Evolutionary conservation across 2,797 vertebrate genomes (phyloP).

Genomic region (Parotocinclus haroldoi): DNA sequence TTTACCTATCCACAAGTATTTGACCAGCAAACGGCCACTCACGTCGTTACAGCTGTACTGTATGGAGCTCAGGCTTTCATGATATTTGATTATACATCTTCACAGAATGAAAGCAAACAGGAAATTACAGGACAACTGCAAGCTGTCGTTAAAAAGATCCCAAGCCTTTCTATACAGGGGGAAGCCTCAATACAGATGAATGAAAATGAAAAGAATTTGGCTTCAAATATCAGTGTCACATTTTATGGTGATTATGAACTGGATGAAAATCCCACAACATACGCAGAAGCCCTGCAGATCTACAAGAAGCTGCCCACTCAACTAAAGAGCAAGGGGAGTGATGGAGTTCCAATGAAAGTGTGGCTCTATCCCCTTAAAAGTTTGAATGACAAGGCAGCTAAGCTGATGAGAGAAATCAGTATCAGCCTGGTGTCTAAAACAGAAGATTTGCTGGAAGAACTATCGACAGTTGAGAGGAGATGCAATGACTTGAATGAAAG

Average conservation of each 20-base stretch:
- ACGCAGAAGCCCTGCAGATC: slow-evolving; percentile 29
- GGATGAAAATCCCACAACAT: slow-evolving; percentile 35
- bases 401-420: slow-evolving; percentile 24
- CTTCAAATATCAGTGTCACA: slow-evolving; percentile 25
- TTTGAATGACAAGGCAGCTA: slow-evolving; percentile 26
- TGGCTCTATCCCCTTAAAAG: slow-evolving; percentile 47
- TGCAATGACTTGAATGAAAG: slow-evolving; percentile 19
- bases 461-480: slow-evolving; percentile 7
- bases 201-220: slow-evolving; percentile 20
- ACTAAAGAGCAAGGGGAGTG: slow-evolving; percentile 23
- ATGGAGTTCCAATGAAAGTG: slow-evolving; percentile 45
- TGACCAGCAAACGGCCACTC: slow-evolving; percentile 35
- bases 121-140: slow-evolving; percentile 2
- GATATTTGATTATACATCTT: slow-evolving; percentile 33
- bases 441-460: slow-evolving; percentile 15
- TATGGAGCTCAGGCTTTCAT: slow-evolving; percentile 40
- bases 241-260: slow-evolving; percentile 41
- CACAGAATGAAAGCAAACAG: slow-evolving; percentile 21
- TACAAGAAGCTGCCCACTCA: slow-evolving; percentile 36
- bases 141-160: slow-evolving; percentile 35
- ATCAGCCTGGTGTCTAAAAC: slow-evolving; percentile 1
- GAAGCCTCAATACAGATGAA: slow-evolving; percentile 6
- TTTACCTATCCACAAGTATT: slow-evolving; percentile 30
- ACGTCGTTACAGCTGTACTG: slow-evolving; percentile 36
- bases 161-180: not conserved